Percentiles rank a stretch among this genome's conserved stretches.
These are phyloP conservation scores for Nyctibius grandis DNA, from an alignment of 2,797 vertebrate species.

Conservation along the genomic window DNA sequence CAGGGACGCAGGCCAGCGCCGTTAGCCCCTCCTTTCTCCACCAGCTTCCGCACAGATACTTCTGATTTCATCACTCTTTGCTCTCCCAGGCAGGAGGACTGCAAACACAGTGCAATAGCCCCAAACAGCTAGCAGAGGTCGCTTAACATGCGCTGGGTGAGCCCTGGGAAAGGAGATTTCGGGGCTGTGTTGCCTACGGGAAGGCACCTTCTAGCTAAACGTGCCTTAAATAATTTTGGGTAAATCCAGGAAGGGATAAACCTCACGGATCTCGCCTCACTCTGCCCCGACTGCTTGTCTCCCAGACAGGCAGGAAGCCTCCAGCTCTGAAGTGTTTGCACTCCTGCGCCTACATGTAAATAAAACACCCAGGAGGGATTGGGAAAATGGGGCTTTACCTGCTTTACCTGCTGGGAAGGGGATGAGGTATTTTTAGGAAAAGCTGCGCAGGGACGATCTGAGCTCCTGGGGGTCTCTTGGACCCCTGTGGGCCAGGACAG, in stretches of 20 bases:
- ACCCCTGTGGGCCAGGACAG: neutral
- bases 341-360: neutral
- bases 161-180: neutral
- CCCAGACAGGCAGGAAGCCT: neutral
- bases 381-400: neutral
- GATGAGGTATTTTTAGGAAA: neutral
- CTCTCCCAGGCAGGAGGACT: neutral
- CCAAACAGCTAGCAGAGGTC: neutral
- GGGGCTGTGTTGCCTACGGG: accelerated
- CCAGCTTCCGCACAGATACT: constrained; percentile 41
- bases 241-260: neutral
- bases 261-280: accelerated
- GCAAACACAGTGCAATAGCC: neutral
- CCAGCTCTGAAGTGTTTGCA: neutral
- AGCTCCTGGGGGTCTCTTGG: neutral
- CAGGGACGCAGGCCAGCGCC: neutral
- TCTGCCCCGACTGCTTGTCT: accelerated
- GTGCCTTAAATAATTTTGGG: neutral
- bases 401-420: neutral
- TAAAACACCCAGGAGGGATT: neutral
- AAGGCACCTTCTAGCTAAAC: neutral
- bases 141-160: neutral
- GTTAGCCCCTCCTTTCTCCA: constrained; percentile 32
- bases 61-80: constrained; percentile 13
- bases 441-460: neutral